phyloP scores from a whole-genome alignment of 2,888 invertebrate genomes.

The Clitarchus hookeri region DNA sequence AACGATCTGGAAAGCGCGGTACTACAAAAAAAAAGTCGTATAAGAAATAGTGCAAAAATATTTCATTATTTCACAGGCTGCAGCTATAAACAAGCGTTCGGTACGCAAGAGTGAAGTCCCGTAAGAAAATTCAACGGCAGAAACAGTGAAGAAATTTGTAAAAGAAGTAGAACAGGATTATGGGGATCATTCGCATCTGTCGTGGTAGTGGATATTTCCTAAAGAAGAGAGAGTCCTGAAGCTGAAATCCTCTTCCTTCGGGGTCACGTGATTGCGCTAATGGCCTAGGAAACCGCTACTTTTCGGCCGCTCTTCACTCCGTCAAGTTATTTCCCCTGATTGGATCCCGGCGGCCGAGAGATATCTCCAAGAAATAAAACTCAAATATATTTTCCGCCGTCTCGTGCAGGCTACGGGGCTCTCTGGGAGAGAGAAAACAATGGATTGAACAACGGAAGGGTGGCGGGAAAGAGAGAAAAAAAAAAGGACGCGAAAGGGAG shows the following conservation, averaged over 20 bases:
- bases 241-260: too few species aligned
- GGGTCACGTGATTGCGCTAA: neutral
- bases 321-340: neutral
- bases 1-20: too few species aligned
- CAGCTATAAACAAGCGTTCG: too few species aligned
- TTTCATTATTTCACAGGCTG: too few species aligned
- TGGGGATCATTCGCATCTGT: neutral
- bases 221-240: neutral
- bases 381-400: constrained; percentile 20
- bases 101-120: too few species aligned
- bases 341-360: constrained; percentile 4
- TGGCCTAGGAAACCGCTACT: neutral
- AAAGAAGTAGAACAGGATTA: neutral
- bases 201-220: neutral
- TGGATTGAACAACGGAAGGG: neutral
- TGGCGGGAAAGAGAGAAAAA: neutral
- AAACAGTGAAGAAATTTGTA: too few species aligned
- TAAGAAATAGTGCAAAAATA: too few species aligned
- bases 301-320: constrained; percentile 3
- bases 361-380: constrained; percentile 15
- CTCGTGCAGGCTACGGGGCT: constrained; percentile 18
- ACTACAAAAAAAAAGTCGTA: too few species aligned
- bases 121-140: too few species aligned
- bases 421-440: constrained; percentile 29
- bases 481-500: constrained; percentile 6